Conservation (phyloP, 2,113 vertebrate species). For the Australoheros scitulus region DNA sequence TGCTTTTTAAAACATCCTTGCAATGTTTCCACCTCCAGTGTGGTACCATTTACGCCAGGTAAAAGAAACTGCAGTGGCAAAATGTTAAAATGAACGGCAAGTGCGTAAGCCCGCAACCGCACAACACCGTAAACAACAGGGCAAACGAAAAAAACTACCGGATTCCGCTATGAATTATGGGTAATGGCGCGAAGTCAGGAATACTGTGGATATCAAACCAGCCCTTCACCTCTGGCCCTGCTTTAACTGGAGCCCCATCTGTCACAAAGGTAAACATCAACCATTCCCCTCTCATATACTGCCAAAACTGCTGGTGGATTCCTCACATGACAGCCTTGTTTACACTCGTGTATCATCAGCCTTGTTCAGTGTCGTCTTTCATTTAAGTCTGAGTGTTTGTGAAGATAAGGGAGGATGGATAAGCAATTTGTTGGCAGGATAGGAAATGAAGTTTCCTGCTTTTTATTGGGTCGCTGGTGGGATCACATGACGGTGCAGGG, state of each 20-base stretch:
- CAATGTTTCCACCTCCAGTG: too few relatives aligned
- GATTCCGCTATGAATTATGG: too few relatives aligned
- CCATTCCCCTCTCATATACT: conserved; percentile 53
- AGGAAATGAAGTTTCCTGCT: conserved; percentile 76
- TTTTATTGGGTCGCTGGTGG: conserved; percentile 61
- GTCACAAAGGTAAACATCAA: conserved; percentile 66
- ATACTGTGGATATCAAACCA: conserved; percentile 65
- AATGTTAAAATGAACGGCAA: too few relatives aligned
- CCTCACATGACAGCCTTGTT: conserved; percentile 54
- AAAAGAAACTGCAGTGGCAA: too few relatives aligned
- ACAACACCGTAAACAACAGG: too few relatives aligned
- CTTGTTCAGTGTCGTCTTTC: conserved; percentile 55
- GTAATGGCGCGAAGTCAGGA: too few relatives aligned
- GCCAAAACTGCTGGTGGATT: conserved; percentile 50
- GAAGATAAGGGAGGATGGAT: conserved; percentile 46
- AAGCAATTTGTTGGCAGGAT: conserved; percentile 66
- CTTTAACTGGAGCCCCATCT: conserved; percentile 62
- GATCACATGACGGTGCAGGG: conserved; percentile 55
- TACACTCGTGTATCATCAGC: conserved; percentile 36
- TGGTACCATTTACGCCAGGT: too few relatives aligned
- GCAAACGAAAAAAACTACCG: too few relatives aligned
- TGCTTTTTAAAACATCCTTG: too few relatives aligned
- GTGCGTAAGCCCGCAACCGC: too few relatives aligned
- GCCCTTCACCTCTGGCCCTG: conserved; percentile 40
- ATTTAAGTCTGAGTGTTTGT: conserved; percentile 65